Base-by-base conservation (phyloP, 2,888 invertebrate species). In the Netelia melanura region DNA sequence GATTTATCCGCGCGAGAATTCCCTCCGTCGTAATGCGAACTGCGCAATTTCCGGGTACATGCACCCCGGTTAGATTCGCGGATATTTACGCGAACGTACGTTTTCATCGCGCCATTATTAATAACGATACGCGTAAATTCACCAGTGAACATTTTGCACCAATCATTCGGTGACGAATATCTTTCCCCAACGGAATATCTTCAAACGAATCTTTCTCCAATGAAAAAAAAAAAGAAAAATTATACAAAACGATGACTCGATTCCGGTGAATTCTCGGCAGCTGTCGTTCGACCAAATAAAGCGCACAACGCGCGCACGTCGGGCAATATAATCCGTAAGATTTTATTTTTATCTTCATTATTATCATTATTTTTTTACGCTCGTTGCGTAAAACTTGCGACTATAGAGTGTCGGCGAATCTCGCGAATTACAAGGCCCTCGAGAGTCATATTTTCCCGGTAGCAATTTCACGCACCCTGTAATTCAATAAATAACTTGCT, bases 1-100 rank as follows among this genome's bases (percentile, higher is more conserved):
- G 68, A 81, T 82, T 74, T 62, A 54, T 70, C 56, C 11, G 62
- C 54, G 54, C 71, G 62, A 74, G 64, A 64, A 30, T 81, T 77
- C 65, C 58, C 65, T 72, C 58, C 65, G 65, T 77, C 71, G 76
- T 56, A 30, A n/a, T 54, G 5, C 14, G 21, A 82, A 71, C 77
- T 71, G 82, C 77, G 76, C 67, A 82, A 77, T 82, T 68, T 85
- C 70, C 78, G 82, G 82, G 52, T 82, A 65, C 82, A 75, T 67
- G 38, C 38, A 38, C 6, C 38, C 38, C 3, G 38, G 38, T 38
- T 71, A 83, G 71, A 71, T 79, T 71, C 64, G 64, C n/a, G 44
- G 38, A 38, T 38, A 38, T 38, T 38, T 6, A 0, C 3, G 38
- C 3, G 38, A 38, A 38, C 38, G 38, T 6, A 38, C 38, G 38